Percentiles rank a stretch among this genome's conserved stretches.
Conservation (phyloP, 2,797 vertebrate genomes). For the Pteronotus mesoamericanus region DNA sequence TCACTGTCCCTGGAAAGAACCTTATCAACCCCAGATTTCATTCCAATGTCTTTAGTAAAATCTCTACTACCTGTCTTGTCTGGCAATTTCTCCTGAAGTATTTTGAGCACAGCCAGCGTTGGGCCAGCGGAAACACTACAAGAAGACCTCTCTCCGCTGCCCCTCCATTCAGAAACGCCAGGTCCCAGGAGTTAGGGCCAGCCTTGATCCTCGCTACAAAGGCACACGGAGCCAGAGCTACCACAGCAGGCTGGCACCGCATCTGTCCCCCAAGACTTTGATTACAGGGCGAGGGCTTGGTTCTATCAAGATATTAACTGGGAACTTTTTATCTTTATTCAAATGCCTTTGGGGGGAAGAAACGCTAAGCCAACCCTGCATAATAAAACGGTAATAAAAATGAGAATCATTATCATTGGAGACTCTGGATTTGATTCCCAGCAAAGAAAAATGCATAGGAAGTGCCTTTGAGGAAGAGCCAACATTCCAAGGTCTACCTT, state of each 20-base stretch:
- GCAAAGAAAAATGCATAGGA: conserved; percentile 55
- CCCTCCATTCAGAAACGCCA: not conserved
- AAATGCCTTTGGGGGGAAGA: not conserved
- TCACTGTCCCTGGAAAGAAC: not conserved
- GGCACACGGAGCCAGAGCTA: not conserved
- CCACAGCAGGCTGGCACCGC: not conserved
- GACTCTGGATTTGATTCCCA: conserved; percentile 72
- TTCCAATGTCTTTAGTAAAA: not conserved
- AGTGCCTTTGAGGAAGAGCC: conserved; percentile 73
- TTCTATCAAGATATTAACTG: conserved; percentile 33
- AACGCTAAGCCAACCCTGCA: conserved; percentile 37
- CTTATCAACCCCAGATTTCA: not conserved
- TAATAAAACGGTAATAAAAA: conserved; percentile 67
- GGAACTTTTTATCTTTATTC: conserved; percentile 62
- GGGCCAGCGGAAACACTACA: not conserved
- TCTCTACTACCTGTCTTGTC: not conserved
- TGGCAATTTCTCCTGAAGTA: not conserved
- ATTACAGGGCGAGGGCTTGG: not conserved
- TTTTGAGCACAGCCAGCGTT: not conserved
- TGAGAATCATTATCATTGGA: conserved; percentile 59
- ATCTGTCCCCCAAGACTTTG: conserved; percentile 11
- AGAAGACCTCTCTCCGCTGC: not conserved
- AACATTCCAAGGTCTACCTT: conserved; percentile 66
- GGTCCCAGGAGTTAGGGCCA: not conserved
- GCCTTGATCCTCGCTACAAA: not conserved